phyloP scores from a whole-genome alignment of 2,797 vertebrate genomes.

The Salarias fasciatus region DNA sequence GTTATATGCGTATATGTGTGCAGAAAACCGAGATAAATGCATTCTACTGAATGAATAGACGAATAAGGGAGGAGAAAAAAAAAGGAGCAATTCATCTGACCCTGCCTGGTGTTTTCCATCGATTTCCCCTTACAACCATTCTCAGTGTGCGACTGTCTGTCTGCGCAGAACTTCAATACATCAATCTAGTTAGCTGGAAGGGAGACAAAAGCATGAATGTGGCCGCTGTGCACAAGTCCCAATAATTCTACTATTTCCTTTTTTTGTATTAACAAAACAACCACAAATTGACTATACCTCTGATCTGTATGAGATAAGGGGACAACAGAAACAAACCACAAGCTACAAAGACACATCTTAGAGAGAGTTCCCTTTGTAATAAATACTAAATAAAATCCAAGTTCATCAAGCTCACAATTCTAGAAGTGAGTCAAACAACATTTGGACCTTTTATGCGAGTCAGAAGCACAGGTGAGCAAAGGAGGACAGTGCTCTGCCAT shows the following conservation, averaged over 20 bases:
- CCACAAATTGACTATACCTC: constrained; percentile 7
- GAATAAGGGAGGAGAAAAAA: constrained; percentile 22
- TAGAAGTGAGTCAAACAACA: constrained; percentile 28
- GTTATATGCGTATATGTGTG: constrained; percentile 6
- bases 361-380: neutral
- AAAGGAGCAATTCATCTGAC: constrained; percentile 27
- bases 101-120: constrained; percentile 48
- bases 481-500: neutral
- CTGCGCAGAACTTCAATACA: constrained; percentile 42
- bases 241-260: constrained; percentile 10
- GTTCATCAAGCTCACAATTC: constrained; percentile 22
- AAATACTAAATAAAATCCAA: constrained; percentile 22
- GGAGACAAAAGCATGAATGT: constrained; percentile 18
- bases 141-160: constrained; percentile 39
- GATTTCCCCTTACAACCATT: constrained; percentile 44
- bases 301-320: neutral
- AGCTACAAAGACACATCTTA: constrained; percentile 6
- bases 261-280: constrained; percentile 17
- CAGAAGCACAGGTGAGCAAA: neutral
- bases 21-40: neutral
- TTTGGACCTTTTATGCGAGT: constrained; percentile 20
- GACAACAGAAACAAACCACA: constrained; percentile 2
- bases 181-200: constrained; percentile 27
- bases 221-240: neutral
- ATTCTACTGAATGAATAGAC: constrained; percentile 14